phyloP scores from a whole-genome alignment of 1,140 invertebrate genomes.

The Bombus superbus region DNA sequence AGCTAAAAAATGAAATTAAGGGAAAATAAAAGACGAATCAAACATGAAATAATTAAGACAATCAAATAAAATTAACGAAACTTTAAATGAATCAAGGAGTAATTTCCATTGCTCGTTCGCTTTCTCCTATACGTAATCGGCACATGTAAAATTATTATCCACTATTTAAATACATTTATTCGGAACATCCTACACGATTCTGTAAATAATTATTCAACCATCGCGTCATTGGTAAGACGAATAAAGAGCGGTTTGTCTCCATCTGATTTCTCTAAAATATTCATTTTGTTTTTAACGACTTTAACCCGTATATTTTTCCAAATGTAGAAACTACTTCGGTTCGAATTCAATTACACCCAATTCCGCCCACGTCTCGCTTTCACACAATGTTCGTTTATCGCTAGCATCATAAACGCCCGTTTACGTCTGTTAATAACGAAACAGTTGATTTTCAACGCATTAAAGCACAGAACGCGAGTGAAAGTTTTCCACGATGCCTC shows the following conservation, averaged over 20 bases:
- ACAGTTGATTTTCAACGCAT: slow-evolving; percentile 1
- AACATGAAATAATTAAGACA: neutral
- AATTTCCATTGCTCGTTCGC: neutral
- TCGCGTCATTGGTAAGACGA: no score
- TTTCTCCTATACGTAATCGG: no score
- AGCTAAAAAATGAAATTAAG: neutral
- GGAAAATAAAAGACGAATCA: neutral
- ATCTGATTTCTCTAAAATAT: no score
- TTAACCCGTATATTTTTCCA: neutral
- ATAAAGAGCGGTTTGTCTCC: no score
- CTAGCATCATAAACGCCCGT: slow-evolving; percentile 17
- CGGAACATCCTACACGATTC: neutral
- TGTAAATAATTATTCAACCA: neutral
- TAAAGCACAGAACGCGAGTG: neutral
- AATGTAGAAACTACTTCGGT: neutral
- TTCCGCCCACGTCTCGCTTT: slow-evolving; percentile 18
- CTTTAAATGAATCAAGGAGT: neutral
- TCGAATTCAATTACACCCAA: neutral
- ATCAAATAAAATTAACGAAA: neutral
- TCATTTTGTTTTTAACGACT: no score
- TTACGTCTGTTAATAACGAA: neutral
- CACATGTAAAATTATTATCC: neutral
- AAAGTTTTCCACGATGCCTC: slow-evolving; percentile 3
- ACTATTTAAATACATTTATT: neutral
- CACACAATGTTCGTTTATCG: slow-evolving; percentile 2